Percentiles rank a stretch among this genome's conserved stretches.
phyloP scores from a whole-genome alignment of 2,113 vertebrate species.

The Chinchilla lanigera region DNA sequence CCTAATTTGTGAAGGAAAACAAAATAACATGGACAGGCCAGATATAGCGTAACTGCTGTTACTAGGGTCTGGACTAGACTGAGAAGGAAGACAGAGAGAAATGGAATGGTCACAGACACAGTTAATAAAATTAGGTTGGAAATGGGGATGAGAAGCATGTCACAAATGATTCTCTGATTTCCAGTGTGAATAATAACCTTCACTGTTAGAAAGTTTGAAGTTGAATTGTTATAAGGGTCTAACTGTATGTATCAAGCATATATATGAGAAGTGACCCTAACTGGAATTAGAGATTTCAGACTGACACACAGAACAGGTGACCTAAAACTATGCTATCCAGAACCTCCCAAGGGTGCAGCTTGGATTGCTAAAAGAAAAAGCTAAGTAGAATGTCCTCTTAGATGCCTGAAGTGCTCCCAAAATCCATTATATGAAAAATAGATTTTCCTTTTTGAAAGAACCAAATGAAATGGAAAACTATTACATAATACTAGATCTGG shows the following conservation, averaged over 20 bases:
- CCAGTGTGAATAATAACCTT: background rate
- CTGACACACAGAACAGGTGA: background rate
- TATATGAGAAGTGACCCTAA: background rate
- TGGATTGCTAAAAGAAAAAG: background rate
- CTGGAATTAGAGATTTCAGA: background rate
- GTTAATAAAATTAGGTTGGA: background rate
- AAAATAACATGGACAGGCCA: background rate
- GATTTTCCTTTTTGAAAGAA: background rate
- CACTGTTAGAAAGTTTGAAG: background rate
- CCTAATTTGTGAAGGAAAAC: background rate
- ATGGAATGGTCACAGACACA: background rate
- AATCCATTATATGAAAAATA: background rate
- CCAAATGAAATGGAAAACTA: constrained; percentile 40
- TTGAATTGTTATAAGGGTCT: background rate
- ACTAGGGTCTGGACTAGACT: background rate
- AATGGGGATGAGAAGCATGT: background rate
- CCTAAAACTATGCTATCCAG: background rate
- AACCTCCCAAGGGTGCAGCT: background rate
- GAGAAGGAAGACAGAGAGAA: background rate
- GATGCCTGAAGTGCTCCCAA: background rate
- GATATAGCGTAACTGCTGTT: background rate
- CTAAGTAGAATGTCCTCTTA: background rate
- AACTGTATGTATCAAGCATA: background rate
- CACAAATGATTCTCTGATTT: background rate
- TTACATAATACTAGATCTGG: background rate